Evolutionary conservation across 2,113 vertebrate species (phyloP).

Genomic region (Gorsachius goisagi): DNA sequence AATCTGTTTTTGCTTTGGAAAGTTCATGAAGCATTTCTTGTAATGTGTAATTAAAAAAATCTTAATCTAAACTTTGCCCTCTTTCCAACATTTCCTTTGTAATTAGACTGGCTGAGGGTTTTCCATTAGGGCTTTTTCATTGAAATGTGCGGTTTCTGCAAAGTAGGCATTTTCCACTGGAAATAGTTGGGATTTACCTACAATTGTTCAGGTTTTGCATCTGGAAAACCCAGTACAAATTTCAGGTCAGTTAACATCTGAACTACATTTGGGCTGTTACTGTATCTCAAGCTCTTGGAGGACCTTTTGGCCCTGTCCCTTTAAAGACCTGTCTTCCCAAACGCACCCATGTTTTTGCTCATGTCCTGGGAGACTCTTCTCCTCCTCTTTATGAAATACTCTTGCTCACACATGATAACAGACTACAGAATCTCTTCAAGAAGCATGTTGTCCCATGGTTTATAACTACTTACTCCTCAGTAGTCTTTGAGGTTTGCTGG

Average conservation of each 20-base stretch:
- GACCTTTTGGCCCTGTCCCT: neutral
- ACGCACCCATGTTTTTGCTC: neutral
- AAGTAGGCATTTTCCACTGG: constrained; percentile 43
- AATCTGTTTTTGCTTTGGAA: neutral
- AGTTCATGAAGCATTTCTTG: neutral
- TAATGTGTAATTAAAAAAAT: constrained; percentile 18
- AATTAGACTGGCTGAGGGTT: constrained; percentile 7
- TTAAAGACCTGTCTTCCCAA: neutral
- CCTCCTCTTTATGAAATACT: neutral
- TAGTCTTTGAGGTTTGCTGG: neutral
- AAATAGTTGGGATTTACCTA: constrained; percentile 20
- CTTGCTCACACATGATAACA: neutral
- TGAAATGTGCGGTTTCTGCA: neutral
- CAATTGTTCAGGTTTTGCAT: neutral
- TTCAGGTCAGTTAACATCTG: neutral
- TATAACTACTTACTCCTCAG: neutral
- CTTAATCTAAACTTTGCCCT: constrained; percentile 10
- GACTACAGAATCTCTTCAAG: neutral
- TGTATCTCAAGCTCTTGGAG: neutral
- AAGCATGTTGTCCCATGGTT: neutral
- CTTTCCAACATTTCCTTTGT: constrained; percentile 19
- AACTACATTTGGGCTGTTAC: neutral
- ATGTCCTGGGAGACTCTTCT: neutral
- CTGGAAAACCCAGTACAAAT: neutral
- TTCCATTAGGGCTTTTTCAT: constrained; percentile 16